phyloP scores from a whole-genome alignment of 2,888 invertebrate species.

The Patella depressa region DNA sequence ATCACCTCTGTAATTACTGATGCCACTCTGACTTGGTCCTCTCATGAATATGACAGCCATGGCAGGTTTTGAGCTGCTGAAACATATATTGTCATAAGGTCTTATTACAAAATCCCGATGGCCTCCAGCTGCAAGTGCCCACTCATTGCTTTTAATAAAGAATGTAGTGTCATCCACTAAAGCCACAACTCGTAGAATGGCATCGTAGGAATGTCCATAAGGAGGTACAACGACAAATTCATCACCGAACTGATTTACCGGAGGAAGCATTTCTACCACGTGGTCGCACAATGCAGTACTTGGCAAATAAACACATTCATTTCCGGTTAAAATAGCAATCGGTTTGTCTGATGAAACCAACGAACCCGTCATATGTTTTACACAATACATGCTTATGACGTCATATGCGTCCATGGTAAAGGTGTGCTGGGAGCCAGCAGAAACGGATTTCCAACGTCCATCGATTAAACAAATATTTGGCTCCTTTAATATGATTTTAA shows the following conservation, averaged over 20 bases:
- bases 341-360: not conserved
- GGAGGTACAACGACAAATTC: not conserved
- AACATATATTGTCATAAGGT: not conserved
- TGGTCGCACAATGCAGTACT: not conserved
- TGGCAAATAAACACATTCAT: not conserved
- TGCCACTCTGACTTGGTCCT: not conserved
- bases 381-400: not conserved
- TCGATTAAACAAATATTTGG: no score
- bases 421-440: no score
- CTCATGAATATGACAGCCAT: not conserved
- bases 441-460: no score
- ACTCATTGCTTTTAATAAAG: not conserved
- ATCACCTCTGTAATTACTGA: not conserved
- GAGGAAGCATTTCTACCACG: not conserved
- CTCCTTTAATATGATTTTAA: not conserved
- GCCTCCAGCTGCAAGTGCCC: not conserved
- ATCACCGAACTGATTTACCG: not conserved
- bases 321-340: not conserved
- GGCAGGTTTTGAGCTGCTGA: not conserved
- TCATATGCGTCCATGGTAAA: not conserved
- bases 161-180: not conserved
- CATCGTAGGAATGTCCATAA: not conserved
- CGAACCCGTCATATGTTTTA: not conserved
- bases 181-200: not conserved
- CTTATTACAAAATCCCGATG: not conserved